Base-by-base conservation (phyloP, 2,888 invertebrate genomes). In the Thyatira batis region DNA sequence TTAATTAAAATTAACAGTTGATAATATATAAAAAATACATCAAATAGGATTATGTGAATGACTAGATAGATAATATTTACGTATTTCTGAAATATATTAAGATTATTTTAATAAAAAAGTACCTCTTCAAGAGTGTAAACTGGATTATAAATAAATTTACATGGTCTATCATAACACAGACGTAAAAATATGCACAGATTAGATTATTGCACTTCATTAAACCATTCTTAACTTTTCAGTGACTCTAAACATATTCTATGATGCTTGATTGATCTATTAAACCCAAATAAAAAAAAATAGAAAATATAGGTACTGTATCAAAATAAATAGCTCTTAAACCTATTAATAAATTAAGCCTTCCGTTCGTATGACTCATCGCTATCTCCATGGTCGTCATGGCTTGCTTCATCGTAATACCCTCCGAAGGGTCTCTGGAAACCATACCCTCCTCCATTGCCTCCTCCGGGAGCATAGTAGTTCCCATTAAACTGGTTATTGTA, bases 401-500 rank as follows among this genome's bases (percentile, higher is more conserved):
- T 68, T 11, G 71, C 75, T 20, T 76, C 80, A 51, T 82, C 82
- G 48, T 65, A 75, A 33, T 58, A 76, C 2, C 72, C 64, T 3
- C 84, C 75, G 30, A 59, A 70, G 8, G 82, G 83, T 13, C 77
- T 71, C 60, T 80, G 82, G 68, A 78, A 80, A 10, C 79, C 82
- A 30, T 77, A 80, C 0, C 84, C 83, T 23, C 78, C 75, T 23
- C 69, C 71, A 25, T 60, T 58, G 49, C 63, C 28, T 6, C 67
- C 71, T 6, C 78, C 77, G 10, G 39, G 39, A 8, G 77, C 78
- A 50, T 87, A 80, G 55, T 84, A 88, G 65, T 89, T 90, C 0
- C 91, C 92, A 57, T 91, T 90, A 54, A 85, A 92, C 58, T 89
- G 90, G 61, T 73, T 87, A 61, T 89, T 89, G 62, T 75, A 75